phyloP scores from a whole-genome alignment of 2,113 vertebrate species.

The Sphyrna mokarran region DNA sequence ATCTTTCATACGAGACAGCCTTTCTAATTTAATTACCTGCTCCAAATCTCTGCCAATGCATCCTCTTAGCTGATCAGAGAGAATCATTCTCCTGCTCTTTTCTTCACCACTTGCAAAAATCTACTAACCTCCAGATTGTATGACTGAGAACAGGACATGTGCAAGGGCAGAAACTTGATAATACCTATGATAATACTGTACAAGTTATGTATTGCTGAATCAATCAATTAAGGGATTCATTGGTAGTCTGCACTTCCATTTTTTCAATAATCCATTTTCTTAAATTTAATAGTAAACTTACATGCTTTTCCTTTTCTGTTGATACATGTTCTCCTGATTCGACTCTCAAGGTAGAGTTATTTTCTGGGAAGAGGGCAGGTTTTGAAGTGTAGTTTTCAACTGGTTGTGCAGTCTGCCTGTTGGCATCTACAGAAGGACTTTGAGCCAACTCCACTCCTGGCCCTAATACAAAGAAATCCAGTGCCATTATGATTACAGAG shows the following conservation, averaged over 20 bases:
- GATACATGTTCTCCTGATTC: background rate
- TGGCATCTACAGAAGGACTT: conserved; percentile 38
- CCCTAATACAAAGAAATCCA: conserved; percentile 19
- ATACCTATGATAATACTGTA: background rate
- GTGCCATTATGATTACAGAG: background rate
- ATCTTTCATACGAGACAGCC: background rate
- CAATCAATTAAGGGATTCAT: background rate
- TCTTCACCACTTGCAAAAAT: background rate
- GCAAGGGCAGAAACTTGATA: background rate
- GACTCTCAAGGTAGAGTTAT: background rate
- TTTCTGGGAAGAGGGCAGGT: conserved; percentile 24
- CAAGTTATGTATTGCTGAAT: background rate
- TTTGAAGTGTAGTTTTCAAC: background rate
- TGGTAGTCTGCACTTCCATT: background rate
- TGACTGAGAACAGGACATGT: background rate
- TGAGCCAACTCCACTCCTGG: conserved; percentile 37
- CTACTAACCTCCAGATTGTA: too few species aligned
- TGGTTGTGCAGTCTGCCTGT: conserved; percentile 21
- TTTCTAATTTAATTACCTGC: background rate
- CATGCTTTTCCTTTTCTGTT: background rate
- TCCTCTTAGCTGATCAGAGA: background rate
- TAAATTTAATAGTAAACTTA: background rate
- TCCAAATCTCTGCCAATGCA: background rate
- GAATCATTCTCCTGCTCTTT: background rate
- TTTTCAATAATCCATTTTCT: background rate